These are phyloP conservation scores for Phacellophora camtschatica DNA, from an alignment of 30 jellyfish, hydroid and myxozoan species.

Conservation along the genomic window DNA sequence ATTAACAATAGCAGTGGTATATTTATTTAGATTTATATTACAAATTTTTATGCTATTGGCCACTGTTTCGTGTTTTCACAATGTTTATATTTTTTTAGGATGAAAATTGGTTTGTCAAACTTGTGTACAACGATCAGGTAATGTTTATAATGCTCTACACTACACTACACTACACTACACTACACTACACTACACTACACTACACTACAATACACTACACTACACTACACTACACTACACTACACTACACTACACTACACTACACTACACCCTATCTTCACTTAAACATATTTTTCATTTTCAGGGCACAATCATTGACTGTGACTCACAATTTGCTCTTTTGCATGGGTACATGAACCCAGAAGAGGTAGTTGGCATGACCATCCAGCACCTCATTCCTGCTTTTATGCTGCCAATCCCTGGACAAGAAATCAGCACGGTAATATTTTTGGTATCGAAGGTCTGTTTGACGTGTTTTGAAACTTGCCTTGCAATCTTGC, in stretches of 20 bases:
- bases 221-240: not conserved
- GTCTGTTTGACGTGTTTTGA: no score
- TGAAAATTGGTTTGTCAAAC: no score
- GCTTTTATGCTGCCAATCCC: slow-evolving; percentile 85
- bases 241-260: not conserved
- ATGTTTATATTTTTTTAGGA: no score
- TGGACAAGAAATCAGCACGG: slow-evolving; percentile 66
- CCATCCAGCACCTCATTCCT: slow-evolving; percentile 55
- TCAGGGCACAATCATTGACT: slow-evolving; percentile 78
- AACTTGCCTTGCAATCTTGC: no score
- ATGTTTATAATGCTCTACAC: not conserved
- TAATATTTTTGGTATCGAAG: no score
- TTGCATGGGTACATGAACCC: slow-evolving; percentile 80
- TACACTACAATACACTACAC: not conserved
- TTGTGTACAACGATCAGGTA: no score
- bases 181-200: not conserved
- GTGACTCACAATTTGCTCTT: slow-evolving; percentile 76
- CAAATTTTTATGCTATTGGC: no score
- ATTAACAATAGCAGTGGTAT: no score
- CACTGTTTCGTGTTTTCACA: no score
- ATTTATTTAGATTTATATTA: no score
- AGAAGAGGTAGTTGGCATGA: slow-evolving; percentile 71
- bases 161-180: not conserved
- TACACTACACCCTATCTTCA: not conserved
- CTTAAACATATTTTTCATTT: no score